phyloP scores from a whole-genome alignment of 1,140 invertebrate genomes.

The Sarcophaga peregrina region DNA sequence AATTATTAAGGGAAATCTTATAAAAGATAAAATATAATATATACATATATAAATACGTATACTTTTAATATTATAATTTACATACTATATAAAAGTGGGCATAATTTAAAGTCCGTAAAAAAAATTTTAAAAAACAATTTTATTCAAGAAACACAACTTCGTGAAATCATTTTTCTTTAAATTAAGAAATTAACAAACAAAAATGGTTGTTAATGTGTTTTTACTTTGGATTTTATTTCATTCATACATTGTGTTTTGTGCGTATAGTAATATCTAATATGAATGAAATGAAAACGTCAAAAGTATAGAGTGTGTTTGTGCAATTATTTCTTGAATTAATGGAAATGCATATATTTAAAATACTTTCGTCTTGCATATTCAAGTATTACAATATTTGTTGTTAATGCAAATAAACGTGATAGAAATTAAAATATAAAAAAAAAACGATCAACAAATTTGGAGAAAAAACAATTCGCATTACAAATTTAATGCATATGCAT shows the following conservation, averaged over 20 bases:
- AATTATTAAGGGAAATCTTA: not conserved
- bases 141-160: not conserved
- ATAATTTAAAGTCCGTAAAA: not conserved
- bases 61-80: conserved; percentile 12
- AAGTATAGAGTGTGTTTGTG: not conserved
- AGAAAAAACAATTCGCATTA: no score
- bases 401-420: conserved; percentile 30
- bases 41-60: not conserved
- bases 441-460: not conserved
- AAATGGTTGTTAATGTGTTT: no score
- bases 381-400: not conserved
- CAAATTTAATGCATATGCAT: no score
- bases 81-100: conserved; percentile 18
- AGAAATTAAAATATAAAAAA: conserved; percentile 4
- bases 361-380: no score
- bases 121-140: not conserved
- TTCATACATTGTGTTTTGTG: no score
- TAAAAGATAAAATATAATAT: not conserved
- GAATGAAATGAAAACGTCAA: not conserved
- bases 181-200: no score
- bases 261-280: no score
- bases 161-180: no score
- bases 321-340: not conserved
- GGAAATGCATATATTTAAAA: no score
- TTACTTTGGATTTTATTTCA: no score